Conservation (phyloP, 2,113 vertebrate genomes). For the Pachycephala philippinensis region DNA sequence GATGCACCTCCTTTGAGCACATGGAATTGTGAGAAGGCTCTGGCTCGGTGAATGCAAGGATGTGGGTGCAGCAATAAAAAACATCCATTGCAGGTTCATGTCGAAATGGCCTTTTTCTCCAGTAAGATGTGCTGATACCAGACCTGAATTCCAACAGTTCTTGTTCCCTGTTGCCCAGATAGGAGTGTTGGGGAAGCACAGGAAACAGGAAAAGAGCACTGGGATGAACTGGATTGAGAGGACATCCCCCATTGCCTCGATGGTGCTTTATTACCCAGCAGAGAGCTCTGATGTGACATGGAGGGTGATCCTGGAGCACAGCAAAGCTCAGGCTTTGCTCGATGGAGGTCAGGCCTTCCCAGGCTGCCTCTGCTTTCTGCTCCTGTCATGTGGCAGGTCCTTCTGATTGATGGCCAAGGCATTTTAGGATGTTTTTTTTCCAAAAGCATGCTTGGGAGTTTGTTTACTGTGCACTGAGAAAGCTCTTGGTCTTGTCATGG, state of each 20-base stretch:
- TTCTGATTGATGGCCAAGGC: not conserved
- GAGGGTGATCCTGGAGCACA: not conserved
- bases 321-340: not conserved
- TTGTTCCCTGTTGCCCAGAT: not conserved
- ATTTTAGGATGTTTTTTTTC: not conserved
- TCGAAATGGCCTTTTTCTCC: not conserved
- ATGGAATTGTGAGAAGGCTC: not conserved
- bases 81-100: fast-evolving
- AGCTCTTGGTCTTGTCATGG: not conserved
- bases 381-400: not conserved
- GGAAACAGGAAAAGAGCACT: not conserved
- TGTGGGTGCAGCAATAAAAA: not conserved
- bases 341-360: not conserved
- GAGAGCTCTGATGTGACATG: not conserved
- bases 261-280: not conserved
- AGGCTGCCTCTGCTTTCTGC: not conserved
- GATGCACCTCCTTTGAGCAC: not conserved
- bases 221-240: not conserved
- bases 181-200: not conserved
- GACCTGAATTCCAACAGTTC: not conserved
- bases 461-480: not conserved
- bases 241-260: not conserved
- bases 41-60: not conserved
- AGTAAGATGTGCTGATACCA: not conserved
- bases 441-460: not conserved